Percentiles rank a stretch among this genome's conserved stretches.
phyloP scores from a whole-genome alignment of 2,113 vertebrate genomes.

The Gobio gobio region DNA sequence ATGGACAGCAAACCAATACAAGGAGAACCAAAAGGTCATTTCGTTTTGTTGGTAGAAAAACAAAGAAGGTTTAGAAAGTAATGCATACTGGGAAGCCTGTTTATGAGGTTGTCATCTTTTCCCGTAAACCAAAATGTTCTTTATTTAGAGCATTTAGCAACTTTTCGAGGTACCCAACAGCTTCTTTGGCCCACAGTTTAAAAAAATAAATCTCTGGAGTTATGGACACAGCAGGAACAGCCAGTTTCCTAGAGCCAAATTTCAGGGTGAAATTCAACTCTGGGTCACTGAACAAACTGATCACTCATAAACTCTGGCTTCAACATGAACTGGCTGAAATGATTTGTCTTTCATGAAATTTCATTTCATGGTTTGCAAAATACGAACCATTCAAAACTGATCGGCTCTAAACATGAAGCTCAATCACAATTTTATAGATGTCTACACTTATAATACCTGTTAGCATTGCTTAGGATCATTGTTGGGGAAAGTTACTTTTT shows the following conservation, averaged over 20 bases:
- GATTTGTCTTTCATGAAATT: neutral
- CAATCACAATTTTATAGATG: neutral
- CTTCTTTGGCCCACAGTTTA: conserved; percentile 35
- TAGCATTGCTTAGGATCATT: no score
- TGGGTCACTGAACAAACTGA: conserved; percentile 41
- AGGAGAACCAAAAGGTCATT: no score
- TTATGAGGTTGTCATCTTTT: neutral
- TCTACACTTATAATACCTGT: neutral
- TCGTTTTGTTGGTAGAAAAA: no score
- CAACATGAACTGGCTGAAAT: neutral
- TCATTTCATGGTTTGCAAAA: neutral
- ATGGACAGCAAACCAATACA: no score
- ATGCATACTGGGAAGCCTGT: neutral
- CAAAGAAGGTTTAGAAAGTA: neutral
- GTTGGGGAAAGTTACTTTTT: no score
- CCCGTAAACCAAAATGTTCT: neutral
- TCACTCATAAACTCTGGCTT: conserved; percentile 47
- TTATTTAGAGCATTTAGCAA: neutral
- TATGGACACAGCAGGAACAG: conserved; percentile 47
- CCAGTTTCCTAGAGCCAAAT: conserved; percentile 41
- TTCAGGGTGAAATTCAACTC: conserved; percentile 47
- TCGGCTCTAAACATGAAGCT: neutral
- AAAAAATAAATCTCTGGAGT: conserved; percentile 54
- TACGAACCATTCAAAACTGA: neutral
- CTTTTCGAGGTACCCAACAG: neutral